Conservation (phyloP, 2,797 vertebrate species). For the Alfaro cultratus region DNA sequence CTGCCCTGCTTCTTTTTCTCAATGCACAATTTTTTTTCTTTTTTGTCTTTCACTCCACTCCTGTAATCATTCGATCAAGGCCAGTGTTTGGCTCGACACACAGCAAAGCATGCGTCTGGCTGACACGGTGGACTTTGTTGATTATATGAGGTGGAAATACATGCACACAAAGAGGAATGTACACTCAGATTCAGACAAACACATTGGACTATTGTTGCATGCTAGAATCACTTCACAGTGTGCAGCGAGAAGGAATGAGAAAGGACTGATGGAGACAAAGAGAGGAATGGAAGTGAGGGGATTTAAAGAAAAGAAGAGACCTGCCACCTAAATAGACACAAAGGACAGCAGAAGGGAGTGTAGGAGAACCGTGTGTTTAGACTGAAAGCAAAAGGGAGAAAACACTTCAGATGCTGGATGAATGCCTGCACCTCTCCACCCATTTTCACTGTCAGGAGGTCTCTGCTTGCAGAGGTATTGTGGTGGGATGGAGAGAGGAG, state of each 20-base stretch:
- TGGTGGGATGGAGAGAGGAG: constrained; percentile 18
- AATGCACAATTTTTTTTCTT: background rate
- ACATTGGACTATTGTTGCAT: constrained; percentile 17
- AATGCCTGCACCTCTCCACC: constrained; percentile 39
- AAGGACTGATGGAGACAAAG: constrained; percentile 31
- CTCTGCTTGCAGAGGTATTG: constrained; percentile 36
- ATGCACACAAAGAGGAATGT: constrained; percentile 1
- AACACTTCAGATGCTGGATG: constrained; percentile 43
- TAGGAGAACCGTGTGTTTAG: constrained; percentile 41
- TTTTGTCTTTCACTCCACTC: background rate
- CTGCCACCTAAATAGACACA: constrained; percentile 49
- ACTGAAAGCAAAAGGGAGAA: constrained; percentile 30
- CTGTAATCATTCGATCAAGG: constrained; percentile 18
- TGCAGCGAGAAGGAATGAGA: constrained; percentile 21
- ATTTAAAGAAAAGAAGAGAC: constrained; percentile 28
- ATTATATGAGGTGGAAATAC: constrained; percentile 32
- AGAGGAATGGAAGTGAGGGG: constrained; percentile 14
- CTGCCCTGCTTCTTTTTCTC: constrained; percentile 21
- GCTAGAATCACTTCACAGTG: constrained; percentile 33
- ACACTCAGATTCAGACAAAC: constrained; percentile 26
- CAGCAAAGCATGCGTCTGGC: constrained; percentile 23
- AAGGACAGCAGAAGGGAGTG: constrained; percentile 24
- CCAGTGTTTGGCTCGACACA: constrained; percentile 30
- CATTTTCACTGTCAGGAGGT: constrained; percentile 32
- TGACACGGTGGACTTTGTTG: constrained; percentile 23